phyloP scores from a whole-genome alignment of 2,113 vertebrate species.

The Isurus oxyrinchus region DNA sequence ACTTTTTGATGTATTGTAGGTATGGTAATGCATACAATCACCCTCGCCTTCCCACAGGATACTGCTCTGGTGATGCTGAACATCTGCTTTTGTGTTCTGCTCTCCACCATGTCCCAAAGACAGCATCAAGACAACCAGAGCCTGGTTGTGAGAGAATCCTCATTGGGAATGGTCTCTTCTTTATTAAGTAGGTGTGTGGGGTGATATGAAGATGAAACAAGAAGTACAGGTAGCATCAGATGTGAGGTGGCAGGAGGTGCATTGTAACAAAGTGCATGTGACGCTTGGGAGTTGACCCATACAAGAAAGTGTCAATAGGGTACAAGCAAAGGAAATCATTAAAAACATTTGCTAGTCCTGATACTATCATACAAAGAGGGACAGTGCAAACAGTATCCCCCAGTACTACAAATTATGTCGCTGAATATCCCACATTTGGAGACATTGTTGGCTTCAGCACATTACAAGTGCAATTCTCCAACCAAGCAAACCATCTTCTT shows the following conservation, averaged over 20 bases:
- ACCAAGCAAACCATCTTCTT: constrained; percentile 37
- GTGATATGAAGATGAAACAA: background rate
- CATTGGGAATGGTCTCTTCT: background rate
- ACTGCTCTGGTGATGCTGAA: background rate
- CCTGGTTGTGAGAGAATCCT: background rate
- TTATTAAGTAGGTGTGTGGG: background rate
- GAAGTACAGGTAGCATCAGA: background rate
- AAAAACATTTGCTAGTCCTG: background rate
- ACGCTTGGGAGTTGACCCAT: too few relatives aligned
- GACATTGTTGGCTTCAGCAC: background rate
- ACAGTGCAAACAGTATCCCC: background rate
- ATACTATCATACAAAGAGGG: background rate
- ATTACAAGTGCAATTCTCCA: constrained; percentile 15
- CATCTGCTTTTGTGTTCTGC: background rate
- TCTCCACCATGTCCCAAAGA: background rate
- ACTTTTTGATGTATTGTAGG: background rate
- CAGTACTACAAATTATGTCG: background rate
- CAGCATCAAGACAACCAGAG: background rate
- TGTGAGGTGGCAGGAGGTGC: background rate
- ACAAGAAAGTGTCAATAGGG: background rate
- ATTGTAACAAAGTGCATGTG: background rate
- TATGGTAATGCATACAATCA: background rate
- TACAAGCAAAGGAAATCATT: background rate
- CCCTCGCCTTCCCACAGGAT: background rate
- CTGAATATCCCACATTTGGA: constrained; percentile 11